Evolutionary conservation across 2,113 vertebrate species (phyloP).

Genomic region (Forbesichthys agassizii): DNA sequence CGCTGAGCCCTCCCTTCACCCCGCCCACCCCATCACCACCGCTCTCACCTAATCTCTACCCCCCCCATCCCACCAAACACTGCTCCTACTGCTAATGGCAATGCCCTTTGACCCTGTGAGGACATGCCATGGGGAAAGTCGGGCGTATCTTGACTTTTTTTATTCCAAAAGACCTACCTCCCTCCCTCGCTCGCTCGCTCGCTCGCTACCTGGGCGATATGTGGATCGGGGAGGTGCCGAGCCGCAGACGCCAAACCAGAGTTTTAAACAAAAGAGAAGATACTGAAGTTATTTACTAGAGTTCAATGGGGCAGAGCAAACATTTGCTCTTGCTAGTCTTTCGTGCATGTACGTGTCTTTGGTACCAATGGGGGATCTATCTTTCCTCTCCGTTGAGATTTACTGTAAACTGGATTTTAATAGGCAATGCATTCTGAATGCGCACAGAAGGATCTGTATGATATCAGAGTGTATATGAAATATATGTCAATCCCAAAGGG

Average conservation of each 20-base stretch:
- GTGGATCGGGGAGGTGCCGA: conserved; percentile 16
- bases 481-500: conserved; percentile 45
- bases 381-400: neutral
- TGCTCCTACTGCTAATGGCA: conserved; percentile 40
- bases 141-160: neutral
- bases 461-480: conserved; percentile 24
- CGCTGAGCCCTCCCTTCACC: conserved; percentile 27
- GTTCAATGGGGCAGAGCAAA: conserved; percentile 26
- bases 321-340: conserved; percentile 60
- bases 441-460: conserved; percentile 16
- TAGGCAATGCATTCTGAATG: conserved; percentile 18
- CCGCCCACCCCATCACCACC: neutral
- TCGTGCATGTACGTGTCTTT: conserved; percentile 71
- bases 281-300: conserved; percentile 1
- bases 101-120: conserved; percentile 32
- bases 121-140: conserved; percentile 17
- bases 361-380: conserved; percentile 20
- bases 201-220: neutral
- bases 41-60: conserved; percentile 7
- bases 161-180: conserved; percentile 14
- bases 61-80: neutral
- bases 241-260: conserved; percentile 22
- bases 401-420: conserved; percentile 23
- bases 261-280: neutral
- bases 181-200: neutral